Evolutionary conservation across 2,113 vertebrate genomes (phyloP), one percentile per base, ranked within the genome.

Genomic region (Meriones unguiculatus): DNA sequence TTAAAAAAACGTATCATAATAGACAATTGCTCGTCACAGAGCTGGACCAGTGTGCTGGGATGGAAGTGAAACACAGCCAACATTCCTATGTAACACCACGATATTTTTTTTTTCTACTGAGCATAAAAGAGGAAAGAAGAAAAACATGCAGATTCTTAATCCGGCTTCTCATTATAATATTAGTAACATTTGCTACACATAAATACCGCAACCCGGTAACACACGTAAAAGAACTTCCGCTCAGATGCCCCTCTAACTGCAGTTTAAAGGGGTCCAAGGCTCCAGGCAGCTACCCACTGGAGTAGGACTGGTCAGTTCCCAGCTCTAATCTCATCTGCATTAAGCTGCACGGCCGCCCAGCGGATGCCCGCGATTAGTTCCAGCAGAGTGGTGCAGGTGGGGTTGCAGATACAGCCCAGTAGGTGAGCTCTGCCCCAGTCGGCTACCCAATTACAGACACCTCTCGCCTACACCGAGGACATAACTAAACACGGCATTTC

Each of bases 251-350:
- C 97, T 87, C 96, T 97, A 97, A 96, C 97, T 89, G 94, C 92
- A 82, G 96, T 97, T 98, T 89, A 97, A 30, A 91, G 5, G 96
- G 96, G 97, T 96, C 91, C 97, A 94, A 97, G 87, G 94, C 97
- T 98, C 95, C 93, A 97, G 96, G 96, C 97, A 97, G 91, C 97
- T 93, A 94, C 84, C 69, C 95, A 94, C 97, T 98, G 76, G 75
- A 94, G 93, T 54, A 20, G 84, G 96, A 97, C 96, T n/a, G 97
- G 98, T 97, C 98, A 98, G 97, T 97, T 98, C 89, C 96, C 62
- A 54, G 98, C 98, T 98, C 98, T 94, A 96, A 95, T 98, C 98
- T 98, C 97, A 98, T 98, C 98, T 98, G 99, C 99, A 99, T 99
- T 98, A 98, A 98, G 94, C 98, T 97, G 97, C 95, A 97, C 97